Evolutionary conservation across 2,113 vertebrate genomes (phyloP), one percentile per base, ranked within the genome.

Genomic region (Chionomys nivalis): DNA sequence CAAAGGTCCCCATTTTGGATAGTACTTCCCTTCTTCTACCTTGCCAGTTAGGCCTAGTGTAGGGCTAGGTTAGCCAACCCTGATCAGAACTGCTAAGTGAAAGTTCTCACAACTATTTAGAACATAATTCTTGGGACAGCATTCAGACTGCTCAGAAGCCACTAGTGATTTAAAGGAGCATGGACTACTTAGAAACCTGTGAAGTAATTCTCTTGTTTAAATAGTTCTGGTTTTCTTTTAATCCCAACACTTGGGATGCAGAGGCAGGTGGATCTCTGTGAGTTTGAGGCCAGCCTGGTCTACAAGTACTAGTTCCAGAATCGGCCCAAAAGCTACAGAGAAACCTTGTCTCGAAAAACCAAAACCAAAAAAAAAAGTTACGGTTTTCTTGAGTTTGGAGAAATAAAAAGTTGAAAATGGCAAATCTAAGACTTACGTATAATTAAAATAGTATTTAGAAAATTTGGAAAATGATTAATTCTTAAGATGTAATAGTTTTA

Each of bases 401-500:
- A 92, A 96, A 79, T 87, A 87, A 93, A 92, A 77, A 47, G 26
- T 90, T 94, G 90, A 92, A 93, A 89, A 90, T 94, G 89, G 23
- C 14, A 86, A 68, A 87, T 77, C 49, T 93, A 82, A 97, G 82
- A 79, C 47, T 91, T 90, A 66, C 61, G 4, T 94, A 8, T 87
- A 94, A 89, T 95, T 94, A 70, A 95, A 96, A 94, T 89, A 91
- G 87, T 42, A 55, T 91, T 97, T 91, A 95, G 93, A 95, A 96
- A 97, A 97, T 96, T 95, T 97, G 93, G 87, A 90, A 97, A 94
- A 86, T 89, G 88, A 91, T 95, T 95, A 93, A 97, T 96, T 49
- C 93, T 96, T 97, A 97, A 95, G 88, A 95, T 97, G 75, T 89
- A 97, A 96, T 97, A 93, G 88, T 96, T 98, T 97, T 95, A 96